phyloP scores from a whole-genome alignment of 2,113 vertebrate genomes.

The Rhinichthys klamathensis region DNA sequence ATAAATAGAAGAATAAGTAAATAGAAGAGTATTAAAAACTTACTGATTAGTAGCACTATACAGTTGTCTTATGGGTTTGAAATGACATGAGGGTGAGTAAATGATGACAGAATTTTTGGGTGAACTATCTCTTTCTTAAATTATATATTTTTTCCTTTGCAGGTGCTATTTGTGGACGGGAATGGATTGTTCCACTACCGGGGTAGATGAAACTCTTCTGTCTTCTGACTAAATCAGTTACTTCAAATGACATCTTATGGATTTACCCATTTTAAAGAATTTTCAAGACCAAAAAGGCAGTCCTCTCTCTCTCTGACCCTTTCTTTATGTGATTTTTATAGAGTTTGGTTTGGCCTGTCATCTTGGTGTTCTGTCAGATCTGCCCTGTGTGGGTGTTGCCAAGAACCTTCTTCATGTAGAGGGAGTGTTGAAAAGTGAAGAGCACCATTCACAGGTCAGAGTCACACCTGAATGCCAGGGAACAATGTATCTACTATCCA shows the following conservation, averaged over 20 bases:
- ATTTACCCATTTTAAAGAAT: not conserved
- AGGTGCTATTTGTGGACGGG: conserved; percentile 94
- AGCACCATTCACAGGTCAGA: conserved; percentile 85
- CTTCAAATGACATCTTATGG: no score
- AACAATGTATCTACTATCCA: not conserved
- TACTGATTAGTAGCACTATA: not conserved
- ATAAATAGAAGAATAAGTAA: no score
- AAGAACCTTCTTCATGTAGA: conserved; percentile 94
- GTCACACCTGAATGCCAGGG: not conserved
- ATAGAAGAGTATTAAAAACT: conserved; percentile 8
- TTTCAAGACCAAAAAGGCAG: not conserved
- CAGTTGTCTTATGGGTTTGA: not conserved
- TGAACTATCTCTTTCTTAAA: not conserved
- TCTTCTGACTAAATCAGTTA: not conserved
- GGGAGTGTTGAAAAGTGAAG: conserved; percentile 78
- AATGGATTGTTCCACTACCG: conserved; percentile 92
- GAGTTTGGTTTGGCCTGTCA: conserved; percentile 92
- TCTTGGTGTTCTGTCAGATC: conserved; percentile 84
- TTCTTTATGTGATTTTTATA: not conserved
- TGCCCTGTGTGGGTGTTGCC: conserved; percentile 92
- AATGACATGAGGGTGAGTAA: not conserved
- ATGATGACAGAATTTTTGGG: not conserved
- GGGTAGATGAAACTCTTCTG: conserved; percentile 74
- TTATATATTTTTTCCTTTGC: conserved; percentile 47
- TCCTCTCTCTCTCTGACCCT: not conserved